These are phyloP conservation scores for Psittacula derbiana DNA, from an alignment of 2,797 vertebrate species.

Conservation along the genomic window DNA sequence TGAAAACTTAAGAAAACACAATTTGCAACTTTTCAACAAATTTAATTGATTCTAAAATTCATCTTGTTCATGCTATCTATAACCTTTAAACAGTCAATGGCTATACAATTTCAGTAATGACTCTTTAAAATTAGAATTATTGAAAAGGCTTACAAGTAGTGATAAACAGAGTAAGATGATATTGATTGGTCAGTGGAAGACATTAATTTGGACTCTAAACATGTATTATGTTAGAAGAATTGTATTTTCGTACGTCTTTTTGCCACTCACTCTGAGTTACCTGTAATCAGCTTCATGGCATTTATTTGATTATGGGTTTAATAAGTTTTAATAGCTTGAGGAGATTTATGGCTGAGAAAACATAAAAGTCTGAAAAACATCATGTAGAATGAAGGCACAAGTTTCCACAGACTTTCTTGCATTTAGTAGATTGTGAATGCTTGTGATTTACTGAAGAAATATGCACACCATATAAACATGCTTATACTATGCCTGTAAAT, in stretches of 20 bases:
- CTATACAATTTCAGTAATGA: slow-evolving; percentile 54
- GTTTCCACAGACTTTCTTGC: not conserved
- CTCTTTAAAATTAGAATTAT: slow-evolving; percentile 74
- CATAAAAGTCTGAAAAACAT: not conserved
- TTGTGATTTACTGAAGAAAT: not conserved
- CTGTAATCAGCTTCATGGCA: not conserved
- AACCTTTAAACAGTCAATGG: slow-evolving; percentile 73
- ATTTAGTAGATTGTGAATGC: not conserved
- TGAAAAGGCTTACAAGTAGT: slow-evolving; percentile 65
- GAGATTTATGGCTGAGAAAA: not conserved
- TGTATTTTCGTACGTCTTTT: not conserved
- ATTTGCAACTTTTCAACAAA: slow-evolving; percentile 48
- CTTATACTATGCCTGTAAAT: not conserved
- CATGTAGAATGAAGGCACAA: not conserved
- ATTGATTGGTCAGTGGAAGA: slow-evolving; percentile 63
- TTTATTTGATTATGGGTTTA: slow-evolving; percentile 3
- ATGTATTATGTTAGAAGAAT: slow-evolving; percentile 36
- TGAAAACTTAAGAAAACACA: not conserved
- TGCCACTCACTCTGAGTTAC: not conserved
- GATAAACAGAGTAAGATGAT: slow-evolving; percentile 61
- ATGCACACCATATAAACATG: not conserved
- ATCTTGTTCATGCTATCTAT: slow-evolving; percentile 49
- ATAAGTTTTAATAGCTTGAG: not conserved
- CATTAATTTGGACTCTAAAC: slow-evolving; percentile 59
- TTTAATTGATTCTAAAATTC: slow-evolving; percentile 68